Evolutionary conservation across 2,888 invertebrate species (phyloP), one percentile per base, ranked within the genome.

Genomic region (Tromatobia lineatoria): DNA sequence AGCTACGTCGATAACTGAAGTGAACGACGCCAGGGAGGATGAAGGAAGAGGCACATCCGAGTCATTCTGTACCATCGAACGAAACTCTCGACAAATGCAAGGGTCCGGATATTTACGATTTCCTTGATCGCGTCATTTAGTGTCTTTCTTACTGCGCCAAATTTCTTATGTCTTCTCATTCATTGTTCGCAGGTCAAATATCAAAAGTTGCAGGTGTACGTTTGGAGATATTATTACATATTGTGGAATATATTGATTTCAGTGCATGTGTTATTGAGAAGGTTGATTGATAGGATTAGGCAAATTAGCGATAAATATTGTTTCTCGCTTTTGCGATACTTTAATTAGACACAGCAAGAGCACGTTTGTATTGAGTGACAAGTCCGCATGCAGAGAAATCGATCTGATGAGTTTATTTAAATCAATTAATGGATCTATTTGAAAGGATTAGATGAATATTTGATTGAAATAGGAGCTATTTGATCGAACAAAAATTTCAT

Each of bases 61-160:
- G 67, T 45, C 80, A 85, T 61, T 74, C 79, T 75, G 61, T 52
- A 57, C 47, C 69, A 52, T 25, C 83, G 76, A 77, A 82, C 67
- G 70, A 83, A 76, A 82, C 85, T 88, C 85, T 86, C 91, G 91
- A 92, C 90, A 92, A 92, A 92, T 92, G 87, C 89, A 89, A 66
- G 83, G 85, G 82, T 38, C n/a, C 80, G 61, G 88, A 89, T 92
- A 91, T 93, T 91, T 91, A 91, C 91, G 90, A 88, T 90, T 87
- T 86, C 80, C 82, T 80, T 75, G 85, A 84, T 80, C 86, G 74
- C 82, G 88, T 91, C 91, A 92, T 88, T 88, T 86, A 29, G 47
- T 29, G 25, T 47, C 20, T 77, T 66, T 75, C 66, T 80, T 59
- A 38, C 38, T 38, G 10, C 57, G 18, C 8, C 29, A 42, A 15